Conservation (phyloP, 2,113 vertebrate species). For the Tylochromis polylepis region DNA sequence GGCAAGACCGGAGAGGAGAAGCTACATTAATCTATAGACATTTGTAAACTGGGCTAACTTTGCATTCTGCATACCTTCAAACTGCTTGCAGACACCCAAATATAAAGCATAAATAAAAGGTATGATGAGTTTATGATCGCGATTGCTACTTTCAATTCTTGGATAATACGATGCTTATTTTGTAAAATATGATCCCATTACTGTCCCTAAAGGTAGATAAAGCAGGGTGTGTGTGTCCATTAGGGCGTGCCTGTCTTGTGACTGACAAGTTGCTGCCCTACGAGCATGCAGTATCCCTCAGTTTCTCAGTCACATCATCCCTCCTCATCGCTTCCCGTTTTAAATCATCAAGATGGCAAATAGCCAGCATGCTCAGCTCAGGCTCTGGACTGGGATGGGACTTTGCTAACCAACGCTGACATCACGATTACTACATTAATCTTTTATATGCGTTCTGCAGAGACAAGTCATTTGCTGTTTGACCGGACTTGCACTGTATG, state of each 20-base stretch:
- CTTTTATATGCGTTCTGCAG: neutral
- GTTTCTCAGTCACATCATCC: neutral
- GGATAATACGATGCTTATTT: neutral
- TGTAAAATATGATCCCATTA: neutral
- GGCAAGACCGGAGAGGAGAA: neutral
- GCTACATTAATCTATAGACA: neutral
- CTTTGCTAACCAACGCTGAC: neutral
- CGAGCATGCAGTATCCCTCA: neutral
- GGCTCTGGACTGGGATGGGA: neutral
- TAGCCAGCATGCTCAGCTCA: neutral
- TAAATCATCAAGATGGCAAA: neutral
- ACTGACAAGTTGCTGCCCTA: neutral
- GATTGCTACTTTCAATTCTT: neutral
- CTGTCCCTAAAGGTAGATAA: neutral
- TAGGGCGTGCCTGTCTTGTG: neutral
- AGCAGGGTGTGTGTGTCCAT: neutral
- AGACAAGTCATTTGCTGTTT: neutral
- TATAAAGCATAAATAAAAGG: neutral
- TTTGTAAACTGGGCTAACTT: neutral
- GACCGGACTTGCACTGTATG: neutral
- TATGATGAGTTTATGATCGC: neutral
- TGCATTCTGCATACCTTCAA: neutral
- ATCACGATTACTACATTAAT: neutral
- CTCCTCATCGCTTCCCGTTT: neutral
- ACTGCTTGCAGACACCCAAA: slow-evolving; percentile 1